These are phyloP conservation scores for Dicycla oo DNA, from an alignment of 2,888 invertebrate genomes.

Conservation along the genomic window DNA sequence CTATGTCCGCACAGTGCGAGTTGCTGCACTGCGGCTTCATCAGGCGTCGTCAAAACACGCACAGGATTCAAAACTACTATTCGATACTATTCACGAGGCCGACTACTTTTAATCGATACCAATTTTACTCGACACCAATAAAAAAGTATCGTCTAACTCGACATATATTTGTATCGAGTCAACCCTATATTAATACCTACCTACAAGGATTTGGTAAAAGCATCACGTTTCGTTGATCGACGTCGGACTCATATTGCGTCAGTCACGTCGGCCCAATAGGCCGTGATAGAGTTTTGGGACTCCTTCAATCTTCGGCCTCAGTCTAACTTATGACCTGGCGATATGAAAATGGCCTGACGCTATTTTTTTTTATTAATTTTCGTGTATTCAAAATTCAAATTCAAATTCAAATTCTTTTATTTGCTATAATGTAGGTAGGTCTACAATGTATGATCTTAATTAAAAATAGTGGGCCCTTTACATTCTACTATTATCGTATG, in stretches of 20 bases:
- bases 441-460: no score
- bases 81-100: neutral
- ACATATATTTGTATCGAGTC: conserved; percentile 15
- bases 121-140: conserved; percentile 5
- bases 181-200: conserved; percentile 14
- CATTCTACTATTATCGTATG: no score
- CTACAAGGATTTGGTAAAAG: conserved; percentile 56
- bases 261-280: conserved; percentile 60
- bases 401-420: no score
- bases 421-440: no score
- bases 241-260: conserved; percentile 51
- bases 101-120: neutral
- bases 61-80: neutral
- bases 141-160: conserved; percentile 1
- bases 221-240: conserved; percentile 61
- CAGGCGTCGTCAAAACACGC: neutral
- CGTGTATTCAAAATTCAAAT: no score
- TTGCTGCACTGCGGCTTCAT: no score
- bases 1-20: no score
- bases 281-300: conserved; percentile 58
- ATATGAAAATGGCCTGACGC: conserved; percentile 39
- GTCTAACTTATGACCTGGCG: conserved; percentile 36
- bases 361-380: conserved; percentile 37
- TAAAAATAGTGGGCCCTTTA: no score
- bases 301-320: conserved; percentile 54